These are phyloP conservation scores for Pseudanteris insignis DNA, from an alignment of 2,888 invertebrate genomes.

Conservation along the genomic window DNA sequence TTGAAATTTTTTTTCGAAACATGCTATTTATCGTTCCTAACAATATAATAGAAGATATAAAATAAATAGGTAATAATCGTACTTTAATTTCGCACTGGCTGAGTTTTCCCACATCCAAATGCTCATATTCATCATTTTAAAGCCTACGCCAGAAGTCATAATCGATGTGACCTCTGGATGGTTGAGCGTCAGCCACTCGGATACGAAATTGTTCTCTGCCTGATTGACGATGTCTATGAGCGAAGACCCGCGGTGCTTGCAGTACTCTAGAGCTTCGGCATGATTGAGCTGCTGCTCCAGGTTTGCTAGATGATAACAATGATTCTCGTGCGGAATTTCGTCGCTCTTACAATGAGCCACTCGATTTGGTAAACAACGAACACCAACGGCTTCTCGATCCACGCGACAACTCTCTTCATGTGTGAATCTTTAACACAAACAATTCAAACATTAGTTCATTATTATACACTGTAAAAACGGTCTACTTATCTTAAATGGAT, in stretches of 20 bases:
- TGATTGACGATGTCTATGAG: conserved; percentile 68
- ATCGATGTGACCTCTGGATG: conserved; percentile 62
- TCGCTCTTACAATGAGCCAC: conserved; percentile 66
- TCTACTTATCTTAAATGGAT: too few relatives aligned
- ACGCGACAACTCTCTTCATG: conserved; percentile 59
- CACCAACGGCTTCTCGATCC: conserved; percentile 63
- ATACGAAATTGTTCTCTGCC: conserved; percentile 70
- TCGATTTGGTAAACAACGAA: conserved; percentile 64
- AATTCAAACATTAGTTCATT: too few relatives aligned
- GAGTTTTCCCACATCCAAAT: conserved; percentile 68
- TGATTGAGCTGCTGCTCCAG: conserved; percentile 61
- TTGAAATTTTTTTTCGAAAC: too few relatives aligned
- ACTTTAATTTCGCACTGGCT: conserved; percentile 54
- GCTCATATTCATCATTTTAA: conserved; percentile 59
- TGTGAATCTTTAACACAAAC: conserved; percentile 51
- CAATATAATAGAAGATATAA: too few relatives aligned
- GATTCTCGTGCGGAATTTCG: conserved; percentile 67
- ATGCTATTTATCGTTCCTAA: neutral
- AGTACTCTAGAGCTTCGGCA: conserved; percentile 66
- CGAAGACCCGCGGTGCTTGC: conserved; percentile 63
- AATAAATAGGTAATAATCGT: too few relatives aligned
- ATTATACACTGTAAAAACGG: too few relatives aligned
- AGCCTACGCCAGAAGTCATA: conserved; percentile 68
- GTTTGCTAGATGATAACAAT: conserved; percentile 68
- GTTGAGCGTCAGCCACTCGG: conserved; percentile 66